A percentile compares a stretch with the other conserved stretches of the same genome.
Evolutionary conservation across 2,113 vertebrate species (phyloP).

Genomic region (Atherinomorus stipes): DNA sequence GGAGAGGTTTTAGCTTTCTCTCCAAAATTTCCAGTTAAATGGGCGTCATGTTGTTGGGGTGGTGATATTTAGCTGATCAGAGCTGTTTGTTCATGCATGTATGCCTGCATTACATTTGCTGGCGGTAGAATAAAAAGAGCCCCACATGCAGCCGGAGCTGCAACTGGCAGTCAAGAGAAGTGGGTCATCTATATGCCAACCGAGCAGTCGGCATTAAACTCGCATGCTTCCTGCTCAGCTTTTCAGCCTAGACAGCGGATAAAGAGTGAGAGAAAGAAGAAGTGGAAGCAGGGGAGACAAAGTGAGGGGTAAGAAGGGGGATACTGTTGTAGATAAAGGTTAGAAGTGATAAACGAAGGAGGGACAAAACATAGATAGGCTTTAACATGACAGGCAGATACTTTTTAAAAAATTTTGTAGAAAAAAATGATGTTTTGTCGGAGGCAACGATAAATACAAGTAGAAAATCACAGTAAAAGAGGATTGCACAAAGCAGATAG

Average conservation of each 20-base stretch:
- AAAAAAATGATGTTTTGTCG: conserved; percentile 1
- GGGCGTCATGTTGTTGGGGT: background rate
- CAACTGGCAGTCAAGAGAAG: conserved; percentile 53
- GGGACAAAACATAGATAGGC: background rate
- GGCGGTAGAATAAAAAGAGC: conserved; percentile 26
- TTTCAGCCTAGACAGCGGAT: conserved; percentile 48
- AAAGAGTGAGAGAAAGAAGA: conserved; percentile 10
- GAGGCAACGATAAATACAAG: background rate
- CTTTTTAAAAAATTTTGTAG: background rate
- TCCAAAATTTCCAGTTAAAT: conserved; percentile 28
- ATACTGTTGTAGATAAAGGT: conserved; percentile 18
- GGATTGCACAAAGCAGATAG: background rate
- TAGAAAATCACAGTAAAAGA: background rate
- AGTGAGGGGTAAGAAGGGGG: background rate
- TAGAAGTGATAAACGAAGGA: conserved; percentile 15
- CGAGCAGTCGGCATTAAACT: conserved; percentile 54
- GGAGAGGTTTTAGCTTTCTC: conserved; percentile 5
- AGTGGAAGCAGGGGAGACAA: background rate
- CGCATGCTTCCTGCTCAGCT: conserved; percentile 49
- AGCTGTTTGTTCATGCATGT: conserved; percentile 28
- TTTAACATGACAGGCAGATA: background rate
- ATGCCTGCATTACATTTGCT: conserved; percentile 8
- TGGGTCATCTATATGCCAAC: conserved; percentile 73
- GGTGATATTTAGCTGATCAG: conserved; percentile 30
- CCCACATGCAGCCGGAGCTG: conserved; percentile 46